These are phyloP conservation scores for Mormoops blainvillei DNA, from an alignment of 2,113 vertebrate genomes.

Conservation along the genomic window DNA sequence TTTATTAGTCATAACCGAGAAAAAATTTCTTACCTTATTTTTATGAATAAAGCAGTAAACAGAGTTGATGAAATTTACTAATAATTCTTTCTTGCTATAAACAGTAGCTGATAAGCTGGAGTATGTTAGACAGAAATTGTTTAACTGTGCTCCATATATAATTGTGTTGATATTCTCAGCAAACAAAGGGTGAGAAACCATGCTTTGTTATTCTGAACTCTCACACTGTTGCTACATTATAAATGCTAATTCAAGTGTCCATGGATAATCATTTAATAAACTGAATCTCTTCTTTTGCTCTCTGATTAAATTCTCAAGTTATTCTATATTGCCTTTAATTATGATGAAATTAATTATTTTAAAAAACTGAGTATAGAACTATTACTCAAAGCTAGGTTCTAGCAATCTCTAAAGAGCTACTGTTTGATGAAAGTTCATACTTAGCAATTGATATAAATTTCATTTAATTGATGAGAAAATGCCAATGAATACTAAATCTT, in stretches of 20 bases:
- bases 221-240: not conserved
- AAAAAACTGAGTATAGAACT: not conserved
- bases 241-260: not conserved
- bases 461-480: not conserved
- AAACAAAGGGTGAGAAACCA: not conserved
- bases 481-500: not conserved
- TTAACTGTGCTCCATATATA: not conserved
- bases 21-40: not conserved
- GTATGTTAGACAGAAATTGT: not conserved
- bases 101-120: not conserved
- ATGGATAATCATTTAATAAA: not conserved
- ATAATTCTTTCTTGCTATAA: not conserved
- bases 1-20: not conserved
- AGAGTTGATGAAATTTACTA: not conserved
- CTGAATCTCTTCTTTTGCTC: not conserved
- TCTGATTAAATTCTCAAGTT: not conserved
- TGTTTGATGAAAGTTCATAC: not conserved
- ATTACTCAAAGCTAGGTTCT: not conserved
- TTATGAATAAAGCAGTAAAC: constrained; percentile 5
- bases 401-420: not conserved
- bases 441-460: not conserved
- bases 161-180: not conserved
- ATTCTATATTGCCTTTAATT: not conserved
- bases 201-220: not conserved
- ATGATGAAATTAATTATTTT: not conserved